Evolutionary conservation across 2,113 vertebrate species (phyloP).

Genomic region (Lepisosteus osseus): DNA sequence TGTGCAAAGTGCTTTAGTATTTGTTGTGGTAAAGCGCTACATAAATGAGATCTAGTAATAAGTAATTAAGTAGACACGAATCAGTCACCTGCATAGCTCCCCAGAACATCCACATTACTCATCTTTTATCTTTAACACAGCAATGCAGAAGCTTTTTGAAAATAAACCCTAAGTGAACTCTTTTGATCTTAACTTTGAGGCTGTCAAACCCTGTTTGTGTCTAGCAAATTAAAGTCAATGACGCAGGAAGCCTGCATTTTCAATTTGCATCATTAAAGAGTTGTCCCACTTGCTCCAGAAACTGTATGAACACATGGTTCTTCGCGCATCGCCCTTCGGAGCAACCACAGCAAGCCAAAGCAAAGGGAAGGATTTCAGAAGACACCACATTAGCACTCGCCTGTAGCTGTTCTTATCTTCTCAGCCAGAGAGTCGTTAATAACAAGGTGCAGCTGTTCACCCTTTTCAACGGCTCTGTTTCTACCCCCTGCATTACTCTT

Average conservation of each 20-base stretch:
- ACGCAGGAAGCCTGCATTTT: not conserved
- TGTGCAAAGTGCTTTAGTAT: no score
- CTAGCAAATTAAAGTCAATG: not conserved
- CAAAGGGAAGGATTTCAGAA: slow-evolving; percentile 16
- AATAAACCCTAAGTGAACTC: no score
- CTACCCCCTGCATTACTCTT: not conserved
- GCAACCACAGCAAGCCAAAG: not conserved
- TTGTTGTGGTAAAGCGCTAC: no score
- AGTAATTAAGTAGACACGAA: no score
- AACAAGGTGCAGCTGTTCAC: slow-evolving; percentile 16
- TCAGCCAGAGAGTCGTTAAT: slow-evolving; percentile 31
- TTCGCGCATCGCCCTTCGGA: slow-evolving; percentile 17
- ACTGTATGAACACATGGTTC: not conserved
- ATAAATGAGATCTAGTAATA: no score
- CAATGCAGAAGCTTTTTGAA: no score
- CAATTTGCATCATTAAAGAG: not conserved
- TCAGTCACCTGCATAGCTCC: no score
- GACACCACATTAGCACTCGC: slow-evolving; percentile 13
- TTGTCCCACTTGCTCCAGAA: not conserved
- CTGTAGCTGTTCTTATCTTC: slow-evolving; percentile 31
- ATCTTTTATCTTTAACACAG: not conserved
- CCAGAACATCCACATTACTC: not conserved
- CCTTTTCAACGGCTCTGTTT: not conserved
- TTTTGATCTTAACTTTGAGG: no score
- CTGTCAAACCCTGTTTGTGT: not conserved